Base-by-base conservation (phyloP, 2,888 invertebrate genomes). In the Theretra japonica region DNA sequence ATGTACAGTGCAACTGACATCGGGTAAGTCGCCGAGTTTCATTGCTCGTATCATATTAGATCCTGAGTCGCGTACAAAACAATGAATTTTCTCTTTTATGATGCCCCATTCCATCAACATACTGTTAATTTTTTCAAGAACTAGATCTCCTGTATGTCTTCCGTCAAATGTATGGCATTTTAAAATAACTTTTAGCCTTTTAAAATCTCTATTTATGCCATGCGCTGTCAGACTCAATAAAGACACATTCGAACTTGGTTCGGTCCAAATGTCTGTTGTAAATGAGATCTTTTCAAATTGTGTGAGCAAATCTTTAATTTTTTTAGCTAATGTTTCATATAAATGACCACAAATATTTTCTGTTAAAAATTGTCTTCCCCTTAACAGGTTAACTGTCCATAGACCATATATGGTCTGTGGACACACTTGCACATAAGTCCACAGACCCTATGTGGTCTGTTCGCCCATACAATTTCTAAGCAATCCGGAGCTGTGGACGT, bases 211-310 rank as follows among this genome's bases (percentile, higher is more conserved):
- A 68, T 70, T 76, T 69, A 79, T 78, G 59, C 78, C 78, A 70
- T 77, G 79, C 15, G 77, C 76, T 56, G 76, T 76, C 30, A 77
- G 68, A 75, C 80, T 80, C 56, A 78, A 74, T 72, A 80, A 74
- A 15, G 79, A 80, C 48, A 77, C 79, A 75, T 77, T 76, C 17
- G 78, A 73, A 78, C 78, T 79, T 69, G 77, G 77, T 69, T 81
- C 77, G 59, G 72, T 70, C 76, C 76, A 77, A 75, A 80, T 77
- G 21, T 79, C 76, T 65, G 76, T 77, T 48, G 78, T 80, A 76
- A 81, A 80, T 73, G 79, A 79, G 33, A 80, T 73, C 69, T 80
- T 78, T 23, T 74, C 73, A 77, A 79, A 78, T 75, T 75, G 70
- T 75, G n/a, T 75, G 21, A 79, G 75, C 57, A 78, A 75, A 41